A percentile compares a stretch with the other conserved stretches of the same genome.
phyloP scores from a whole-genome alignment of 2,797 vertebrate species.

The Natrix natrix region DNA sequence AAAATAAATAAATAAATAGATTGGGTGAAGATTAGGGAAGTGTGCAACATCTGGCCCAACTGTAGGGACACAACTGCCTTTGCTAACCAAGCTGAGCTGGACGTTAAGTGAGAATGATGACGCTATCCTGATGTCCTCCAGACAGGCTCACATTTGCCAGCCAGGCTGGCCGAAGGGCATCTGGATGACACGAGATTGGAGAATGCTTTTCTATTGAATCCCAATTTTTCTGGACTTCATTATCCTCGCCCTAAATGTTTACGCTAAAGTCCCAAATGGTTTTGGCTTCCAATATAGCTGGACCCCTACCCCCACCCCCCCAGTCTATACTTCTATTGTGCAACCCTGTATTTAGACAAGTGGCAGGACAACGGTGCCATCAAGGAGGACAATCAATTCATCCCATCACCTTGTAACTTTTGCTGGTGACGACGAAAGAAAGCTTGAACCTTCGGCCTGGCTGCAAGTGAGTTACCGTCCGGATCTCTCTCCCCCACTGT shows the following conservation, averaged over 20 bases:
- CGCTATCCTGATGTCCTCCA: neutral
- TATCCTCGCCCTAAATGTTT: neutral
- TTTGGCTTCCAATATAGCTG: neutral
- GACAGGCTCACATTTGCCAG: no score
- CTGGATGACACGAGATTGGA: neutral
- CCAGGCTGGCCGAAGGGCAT: neutral
- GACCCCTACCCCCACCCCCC: accelerated
- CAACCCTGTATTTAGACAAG: no score
- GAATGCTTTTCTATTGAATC: neutral
- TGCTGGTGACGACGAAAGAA: constrained; percentile 58
- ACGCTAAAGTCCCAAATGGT: neutral
- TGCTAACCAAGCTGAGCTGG: neutral
- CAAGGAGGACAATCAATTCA: neutral
- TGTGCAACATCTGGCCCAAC: neutral
- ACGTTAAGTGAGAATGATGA: neutral
- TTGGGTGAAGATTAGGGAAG: neutral
- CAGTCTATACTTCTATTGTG: neutral
- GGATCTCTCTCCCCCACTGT: constrained; percentile 45
- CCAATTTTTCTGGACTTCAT: neutral
- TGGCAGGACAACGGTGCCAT: no score
- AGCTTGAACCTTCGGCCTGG: constrained; percentile 74
- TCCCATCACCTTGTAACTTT: constrained; percentile 74
- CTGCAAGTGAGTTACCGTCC: constrained; percentile 68
- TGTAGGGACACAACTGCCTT: neutral
- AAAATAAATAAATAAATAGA: no score